Percentiles rank a stretch among this genome's conserved stretches.
Conservation (phyloP, 2,888 invertebrate species). For the Aphodius sticticus region DNA sequence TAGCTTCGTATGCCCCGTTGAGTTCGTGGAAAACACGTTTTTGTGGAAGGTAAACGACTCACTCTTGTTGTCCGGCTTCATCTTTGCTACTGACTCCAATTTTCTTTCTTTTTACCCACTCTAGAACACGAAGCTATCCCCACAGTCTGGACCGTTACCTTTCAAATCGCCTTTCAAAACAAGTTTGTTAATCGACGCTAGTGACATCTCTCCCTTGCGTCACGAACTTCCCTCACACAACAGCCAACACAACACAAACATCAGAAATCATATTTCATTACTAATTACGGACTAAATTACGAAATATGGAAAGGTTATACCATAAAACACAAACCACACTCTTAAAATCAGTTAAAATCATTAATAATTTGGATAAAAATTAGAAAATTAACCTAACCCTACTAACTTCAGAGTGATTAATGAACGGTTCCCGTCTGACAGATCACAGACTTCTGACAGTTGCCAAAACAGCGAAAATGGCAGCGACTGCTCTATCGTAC, state of each 20-base stretch:
- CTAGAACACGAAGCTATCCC: neutral
- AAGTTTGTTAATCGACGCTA: neutral
- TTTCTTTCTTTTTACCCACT: constrained; percentile 23
- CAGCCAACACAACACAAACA: too few relatives aligned
- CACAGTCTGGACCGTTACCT: constrained; percentile 27
- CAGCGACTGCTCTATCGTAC: constrained; percentile 52
- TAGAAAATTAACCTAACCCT: neutral
- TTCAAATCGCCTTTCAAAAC: constrained; percentile 20
- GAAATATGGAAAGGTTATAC: too few relatives aligned
- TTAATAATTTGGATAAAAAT: neutral
- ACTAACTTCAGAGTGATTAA: neutral
- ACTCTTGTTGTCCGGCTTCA: constrained; percentile 45
- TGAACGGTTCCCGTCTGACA: neutral
- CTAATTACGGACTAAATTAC: too few relatives aligned
- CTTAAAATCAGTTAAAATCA: too few relatives aligned
- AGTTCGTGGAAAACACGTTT: constrained; percentile 48
- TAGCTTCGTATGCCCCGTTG: constrained; percentile 44
- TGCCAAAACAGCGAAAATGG: constrained; percentile 41
- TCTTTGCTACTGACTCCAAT: constrained; percentile 29
- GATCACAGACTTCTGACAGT: constrained; percentile 27
- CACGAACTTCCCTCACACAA: neutral
- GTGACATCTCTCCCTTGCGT: neutral
- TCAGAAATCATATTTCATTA: too few relatives aligned
- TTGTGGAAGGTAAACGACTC: constrained; percentile 52
- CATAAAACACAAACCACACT: too few relatives aligned